These are phyloP conservation scores for Polyommatus iphigenia DNA, from an alignment of 2,888 invertebrate genomes.

Conservation along the genomic window DNA sequence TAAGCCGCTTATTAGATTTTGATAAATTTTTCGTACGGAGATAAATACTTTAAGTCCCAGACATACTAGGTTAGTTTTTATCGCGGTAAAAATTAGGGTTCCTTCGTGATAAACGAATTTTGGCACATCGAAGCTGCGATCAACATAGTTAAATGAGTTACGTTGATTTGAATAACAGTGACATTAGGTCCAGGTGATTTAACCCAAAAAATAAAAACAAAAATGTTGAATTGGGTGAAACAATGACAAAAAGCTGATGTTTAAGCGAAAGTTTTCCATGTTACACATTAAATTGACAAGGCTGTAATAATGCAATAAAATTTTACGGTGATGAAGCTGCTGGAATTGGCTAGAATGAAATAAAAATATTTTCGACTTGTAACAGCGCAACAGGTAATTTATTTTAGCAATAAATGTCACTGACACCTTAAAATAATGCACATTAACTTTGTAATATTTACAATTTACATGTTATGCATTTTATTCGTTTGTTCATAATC, in stretches of 20 bases:
- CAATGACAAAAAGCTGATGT: background rate
- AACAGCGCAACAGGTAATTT: background rate
- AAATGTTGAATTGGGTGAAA: background rate
- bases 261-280: background rate
- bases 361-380: slow-evolving; percentile 3
- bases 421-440: slow-evolving; percentile 2
- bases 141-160: no score
- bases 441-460: background rate
- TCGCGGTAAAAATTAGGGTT: no score
- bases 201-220: background rate
- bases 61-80: no score
- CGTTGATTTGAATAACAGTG: no score
- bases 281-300: background rate
- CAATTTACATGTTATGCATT: background rate
- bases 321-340: slow-evolving; percentile 8
- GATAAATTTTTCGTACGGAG: no score
- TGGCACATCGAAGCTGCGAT: no score
- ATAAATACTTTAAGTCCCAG: no score
- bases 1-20: no score
- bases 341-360: slow-evolving; percentile 17
- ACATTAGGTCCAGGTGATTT: no score
- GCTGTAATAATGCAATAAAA: slow-evolving; percentile 1
- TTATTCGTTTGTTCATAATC: background rate
- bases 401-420: background rate
- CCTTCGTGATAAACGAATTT: no score